Conservation (phyloP, 2,113 vertebrate species). For the Colaptes auratus region DNA sequence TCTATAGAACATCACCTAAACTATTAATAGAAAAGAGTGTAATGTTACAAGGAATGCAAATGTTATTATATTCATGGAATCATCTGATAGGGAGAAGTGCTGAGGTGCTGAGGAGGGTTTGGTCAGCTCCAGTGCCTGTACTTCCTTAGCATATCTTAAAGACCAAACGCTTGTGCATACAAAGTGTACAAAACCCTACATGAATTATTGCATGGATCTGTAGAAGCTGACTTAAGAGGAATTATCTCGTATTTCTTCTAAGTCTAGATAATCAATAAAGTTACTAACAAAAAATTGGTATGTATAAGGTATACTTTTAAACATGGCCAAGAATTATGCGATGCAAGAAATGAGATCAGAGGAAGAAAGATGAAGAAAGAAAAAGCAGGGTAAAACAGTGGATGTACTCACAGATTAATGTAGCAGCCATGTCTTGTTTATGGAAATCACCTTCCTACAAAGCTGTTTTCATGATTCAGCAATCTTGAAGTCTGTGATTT, state of each 20-base stretch:
- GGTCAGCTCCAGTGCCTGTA: not conserved
- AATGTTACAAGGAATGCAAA: not conserved
- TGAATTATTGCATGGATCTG: not conserved
- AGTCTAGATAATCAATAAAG: not conserved
- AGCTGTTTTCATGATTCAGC: constrained; percentile 40
- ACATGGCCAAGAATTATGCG: not conserved
- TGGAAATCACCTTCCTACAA: constrained; percentile 23
- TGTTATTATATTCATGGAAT: not conserved
- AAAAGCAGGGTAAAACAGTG: not conserved
- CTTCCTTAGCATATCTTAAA: not conserved
- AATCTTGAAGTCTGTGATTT: constrained; percentile 17
- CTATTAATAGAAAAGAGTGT: not conserved
- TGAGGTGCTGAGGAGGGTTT: not conserved
- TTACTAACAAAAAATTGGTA: not conserved
- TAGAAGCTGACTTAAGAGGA: not conserved
- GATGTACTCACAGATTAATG: not conserved
- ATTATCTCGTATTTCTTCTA: not conserved
- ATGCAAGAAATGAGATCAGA: not conserved
- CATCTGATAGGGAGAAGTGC: not conserved
- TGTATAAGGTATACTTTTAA: not conserved
- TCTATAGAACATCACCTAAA: not conserved
- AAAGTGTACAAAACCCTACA: not conserved
- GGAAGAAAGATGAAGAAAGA: not conserved
- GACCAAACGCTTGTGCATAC: not conserved
- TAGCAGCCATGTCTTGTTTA: not conserved